Base-by-base conservation (phyloP, 1,140 invertebrate genomes). In the Cotesia vestalis region DNA sequence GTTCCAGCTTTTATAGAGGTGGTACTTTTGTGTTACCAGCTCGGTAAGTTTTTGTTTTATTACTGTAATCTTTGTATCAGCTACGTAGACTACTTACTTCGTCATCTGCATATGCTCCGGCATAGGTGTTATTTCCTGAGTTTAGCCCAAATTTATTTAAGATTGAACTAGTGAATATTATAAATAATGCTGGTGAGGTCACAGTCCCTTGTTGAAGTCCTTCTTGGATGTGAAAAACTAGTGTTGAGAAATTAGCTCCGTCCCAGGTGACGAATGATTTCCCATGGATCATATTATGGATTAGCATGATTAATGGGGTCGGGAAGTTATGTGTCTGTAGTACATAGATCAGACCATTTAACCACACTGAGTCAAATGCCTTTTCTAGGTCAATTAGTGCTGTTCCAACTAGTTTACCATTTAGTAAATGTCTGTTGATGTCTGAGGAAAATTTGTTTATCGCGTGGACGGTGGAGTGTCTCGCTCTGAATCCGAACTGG, bases 21-120 rank as follows among this genome's bases (percentile, higher is more conserved):
- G 20, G 20, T 1, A 53, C 34, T 9, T 75, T 69, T 4, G 73
- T 51, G 51, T 71, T 73, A 8, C 71, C 60, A 1, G 74, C 55
- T 51, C 12, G 6, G 6, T 51, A 2, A 9, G 12, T 9, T n/a
- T 51, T 51, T 51, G 46, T n/a, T 51, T 55, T n/a, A 71, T 6
- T 11, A 67, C 52, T 69, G 14, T 79, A 73, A 17, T 77, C 77
- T 1, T 72, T 74, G 57, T 76, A 78, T 4, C 69, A 1, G 68
- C 67, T 27, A 20, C 20, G 20, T 4, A 4, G 17, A 35, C 9
- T 8, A 35, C 3, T 59, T 59, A n/a, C n/a, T n/a, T n/a, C 11
- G 2, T 51, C 14, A 14, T 51, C 36, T 4, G 6, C 14, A 4
- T 20, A 51, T 9, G 75, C 9, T 6, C n/a, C 67, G 35, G 20